phyloP scores from a whole-genome alignment of 2,888 invertebrate species.

The Myopa tessellatipennis region DNA sequence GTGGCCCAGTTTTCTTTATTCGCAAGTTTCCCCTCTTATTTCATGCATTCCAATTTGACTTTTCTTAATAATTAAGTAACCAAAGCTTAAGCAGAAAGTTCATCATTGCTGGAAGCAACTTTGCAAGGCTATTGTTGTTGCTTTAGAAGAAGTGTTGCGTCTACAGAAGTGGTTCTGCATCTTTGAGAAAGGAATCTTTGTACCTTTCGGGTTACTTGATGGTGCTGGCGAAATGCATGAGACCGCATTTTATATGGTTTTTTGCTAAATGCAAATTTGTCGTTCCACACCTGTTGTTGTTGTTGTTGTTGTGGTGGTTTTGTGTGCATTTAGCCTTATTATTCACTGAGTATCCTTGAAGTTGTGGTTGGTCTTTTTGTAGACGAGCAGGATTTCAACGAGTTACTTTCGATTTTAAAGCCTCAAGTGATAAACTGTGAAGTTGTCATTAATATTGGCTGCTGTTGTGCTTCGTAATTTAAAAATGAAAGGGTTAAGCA shows the following conservation, averaged over 20 bases:
- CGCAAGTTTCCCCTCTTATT: not conserved
- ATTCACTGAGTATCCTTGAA: not conserved
- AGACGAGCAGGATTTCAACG: not conserved
- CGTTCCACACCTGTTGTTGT: constrained; percentile 5
- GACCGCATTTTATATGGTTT: not conserved
- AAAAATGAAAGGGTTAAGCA: not conserved
- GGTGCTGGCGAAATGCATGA: not conserved
- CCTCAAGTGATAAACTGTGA: constrained; percentile 7
- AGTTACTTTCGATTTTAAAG: constrained; percentile 20
- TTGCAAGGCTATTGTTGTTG: not conserved
- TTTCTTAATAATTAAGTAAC: constrained; percentile 14
- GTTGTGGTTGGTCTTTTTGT: constrained; percentile 7
- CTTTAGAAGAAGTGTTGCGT: not conserved
- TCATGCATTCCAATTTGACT: not conserved
- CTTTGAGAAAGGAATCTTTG: not conserved
- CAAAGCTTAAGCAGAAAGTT: not conserved
- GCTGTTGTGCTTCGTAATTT: not conserved
- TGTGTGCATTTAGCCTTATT: not conserved
- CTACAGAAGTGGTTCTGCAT: not conserved
- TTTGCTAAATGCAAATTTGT: constrained; percentile 12
- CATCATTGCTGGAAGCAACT: not conserved
- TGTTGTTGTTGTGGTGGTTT: not conserved
- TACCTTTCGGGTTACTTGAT: not conserved
- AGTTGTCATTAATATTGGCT: not conserved
- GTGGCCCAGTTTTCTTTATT: not conserved